Evolutionary conservation across 2,888 invertebrate genomes (phyloP).

Genomic region (Volucella zonaria): DNA sequence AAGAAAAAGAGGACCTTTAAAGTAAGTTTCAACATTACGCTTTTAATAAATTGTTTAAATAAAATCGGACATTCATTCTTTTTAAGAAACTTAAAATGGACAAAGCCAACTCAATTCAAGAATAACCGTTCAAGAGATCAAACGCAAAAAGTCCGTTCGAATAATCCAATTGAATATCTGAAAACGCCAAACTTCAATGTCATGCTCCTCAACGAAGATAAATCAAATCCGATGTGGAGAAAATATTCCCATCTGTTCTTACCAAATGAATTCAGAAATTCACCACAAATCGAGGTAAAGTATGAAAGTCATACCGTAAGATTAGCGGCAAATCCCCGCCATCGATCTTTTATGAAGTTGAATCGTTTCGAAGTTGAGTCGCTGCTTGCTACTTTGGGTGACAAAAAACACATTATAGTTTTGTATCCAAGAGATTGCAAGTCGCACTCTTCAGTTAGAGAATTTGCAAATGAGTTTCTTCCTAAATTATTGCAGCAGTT

Average conservation of each 20-base stretch:
- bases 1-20: constrained; percentile 20
- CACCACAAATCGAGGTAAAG: constrained; percentile 62
- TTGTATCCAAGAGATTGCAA: constrained; percentile 64
- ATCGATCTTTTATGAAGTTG: constrained; percentile 53
- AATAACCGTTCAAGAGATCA: background rate
- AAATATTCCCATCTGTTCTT: constrained; percentile 56
- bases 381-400: constrained; percentile 59
- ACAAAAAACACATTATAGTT: constrained; percentile 65
- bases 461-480: constrained; percentile 71
- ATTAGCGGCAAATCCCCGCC: constrained; percentile 10
- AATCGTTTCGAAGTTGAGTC: constrained; percentile 65
- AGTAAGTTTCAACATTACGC: constrained; percentile 12
- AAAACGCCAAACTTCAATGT: constrained; percentile 66
- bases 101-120: background rate
- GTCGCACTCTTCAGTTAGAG: constrained; percentile 32
- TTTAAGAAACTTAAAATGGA: constrained; percentile 25
- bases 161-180: constrained; percentile 51
- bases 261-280: constrained; percentile 43
- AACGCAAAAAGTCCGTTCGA: background rate
- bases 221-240: constrained; percentile 58
- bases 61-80: background rate
- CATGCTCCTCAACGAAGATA: constrained; percentile 55
- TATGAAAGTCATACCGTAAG: constrained; percentile 35
- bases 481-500: constrained; percentile 71
- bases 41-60: background rate